Percentiles rank a stretch among this genome's conserved stretches.
Evolutionary conservation across 2,113 vertebrate species (phyloP).

Genomic region (Tragulus kanchil): DNA sequence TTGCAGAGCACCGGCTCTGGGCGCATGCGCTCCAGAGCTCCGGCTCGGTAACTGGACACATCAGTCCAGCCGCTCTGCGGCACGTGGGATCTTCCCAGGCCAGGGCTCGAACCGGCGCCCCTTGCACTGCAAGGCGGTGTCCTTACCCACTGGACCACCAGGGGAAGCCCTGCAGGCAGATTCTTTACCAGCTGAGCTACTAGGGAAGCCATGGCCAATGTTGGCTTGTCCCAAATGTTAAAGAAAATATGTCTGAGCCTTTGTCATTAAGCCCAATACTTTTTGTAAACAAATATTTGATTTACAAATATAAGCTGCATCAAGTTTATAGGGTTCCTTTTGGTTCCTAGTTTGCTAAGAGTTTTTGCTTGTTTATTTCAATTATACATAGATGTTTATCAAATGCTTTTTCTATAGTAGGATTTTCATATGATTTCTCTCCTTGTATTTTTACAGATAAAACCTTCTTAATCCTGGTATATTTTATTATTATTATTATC

Average conservation of each 20-base stretch:
- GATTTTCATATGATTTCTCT: background rate
- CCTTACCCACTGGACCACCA: too few relatives aligned
- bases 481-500: background rate
- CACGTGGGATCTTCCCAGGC: too few relatives aligned
- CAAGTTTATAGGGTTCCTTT: background rate
- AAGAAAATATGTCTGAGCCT: background rate
- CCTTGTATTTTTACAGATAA: background rate
- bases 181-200: too few relatives aligned
- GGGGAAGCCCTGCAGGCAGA: too few relatives aligned
- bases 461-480: background rate
- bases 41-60: too few relatives aligned
- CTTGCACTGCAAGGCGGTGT: too few relatives aligned
- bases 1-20: too few relatives aligned
- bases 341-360: conserved; percentile 1
- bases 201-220: background rate
- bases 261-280: background rate
- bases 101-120: too few relatives aligned
- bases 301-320: background rate
- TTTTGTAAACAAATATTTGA: background rate
- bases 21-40: too few relatives aligned
- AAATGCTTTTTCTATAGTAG: background rate
- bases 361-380: conserved; percentile 12
- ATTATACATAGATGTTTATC: conserved; percentile 15
- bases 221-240: background rate
- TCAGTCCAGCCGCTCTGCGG: too few relatives aligned